Base-by-base conservation (phyloP, 2,797 vertebrate species). In the Huso huso region DNA sequence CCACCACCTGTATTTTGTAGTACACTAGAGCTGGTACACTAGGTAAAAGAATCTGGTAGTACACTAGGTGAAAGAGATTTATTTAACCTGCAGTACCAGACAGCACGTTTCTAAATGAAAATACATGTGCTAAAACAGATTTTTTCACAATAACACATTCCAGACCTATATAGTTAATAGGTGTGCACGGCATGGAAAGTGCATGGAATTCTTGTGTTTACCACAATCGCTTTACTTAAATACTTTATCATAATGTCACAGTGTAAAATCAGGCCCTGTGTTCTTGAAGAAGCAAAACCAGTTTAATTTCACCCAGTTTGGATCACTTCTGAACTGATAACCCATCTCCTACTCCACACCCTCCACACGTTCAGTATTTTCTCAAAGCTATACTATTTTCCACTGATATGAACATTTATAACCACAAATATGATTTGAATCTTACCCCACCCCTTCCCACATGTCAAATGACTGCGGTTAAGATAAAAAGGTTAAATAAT, bases 401-500 rank as follows among this genome's bases (percentile, higher is more conserved):
- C 37, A 5, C 37, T 37, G 37, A 71, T 75, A 72, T 71, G 73
- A 76, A 75, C 74, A 83, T 77, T 74, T 80, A 75, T 74, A 76
- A 78, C 76, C 70, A 70, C 68, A 77, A 65, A 73, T 75, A 76
- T 65, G 57, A 68, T 69, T 72, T 62, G 71, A 73, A 77, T 80
- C 77, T 64, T 70, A 66, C 65, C 71, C 70, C 11, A 71, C 70
- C 72, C 74, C 71, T 78, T 76, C 73, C 75, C 68, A 74, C 81
- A 83, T 65, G 77, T 84, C 82, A 82, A 83, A 77, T 68, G 72
- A 75, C 77, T 77, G 77, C 58, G 76, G 76, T 73, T 23, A 69
- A 86, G 87, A 87, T 84, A 80, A 78, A 84, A 73, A 74, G 37
- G 77, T 70, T 70, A 82, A 86, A 89, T 86, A 85, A 75, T 72